Conservation (phyloP, 2,113 vertebrate genomes). For the Manacus vitellinus region DNA sequence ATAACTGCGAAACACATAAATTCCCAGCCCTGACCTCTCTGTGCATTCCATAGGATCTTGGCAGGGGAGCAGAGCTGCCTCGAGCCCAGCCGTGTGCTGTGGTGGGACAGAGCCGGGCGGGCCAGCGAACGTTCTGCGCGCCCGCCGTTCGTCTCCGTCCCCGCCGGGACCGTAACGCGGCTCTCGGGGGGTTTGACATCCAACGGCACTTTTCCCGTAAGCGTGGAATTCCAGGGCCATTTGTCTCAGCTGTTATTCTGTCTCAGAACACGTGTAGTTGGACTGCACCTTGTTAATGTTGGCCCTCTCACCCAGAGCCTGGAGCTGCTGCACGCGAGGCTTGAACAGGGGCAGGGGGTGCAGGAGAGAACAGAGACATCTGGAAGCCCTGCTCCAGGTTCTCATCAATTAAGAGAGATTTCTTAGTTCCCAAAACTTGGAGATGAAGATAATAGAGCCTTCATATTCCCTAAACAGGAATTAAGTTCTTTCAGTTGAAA, state of each 20-base stretch:
- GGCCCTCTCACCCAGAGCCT: not conserved
- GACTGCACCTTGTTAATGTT: not conserved
- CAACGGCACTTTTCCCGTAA: constrained; percentile 1
- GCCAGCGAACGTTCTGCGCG: not conserved
- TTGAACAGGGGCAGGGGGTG: not conserved
- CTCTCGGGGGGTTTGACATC: not conserved
- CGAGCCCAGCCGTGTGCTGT: not conserved
- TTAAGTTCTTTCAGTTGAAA: not conserved
- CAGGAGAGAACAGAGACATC: not conserved
- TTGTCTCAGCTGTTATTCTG: not conserved
- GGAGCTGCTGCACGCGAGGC: not conserved
- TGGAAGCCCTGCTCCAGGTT: not conserved
- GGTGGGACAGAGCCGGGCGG: not conserved
- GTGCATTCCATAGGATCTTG: constrained; percentile 53
- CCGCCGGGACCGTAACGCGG: constrained; percentile 24
- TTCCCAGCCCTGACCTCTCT: constrained; percentile 46
- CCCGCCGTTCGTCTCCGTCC: not conserved
- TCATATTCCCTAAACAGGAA: not conserved
- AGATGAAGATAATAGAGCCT: not conserved
- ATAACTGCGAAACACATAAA: constrained; percentile 58
- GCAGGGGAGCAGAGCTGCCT: not conserved
- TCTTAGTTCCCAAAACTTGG: not conserved
- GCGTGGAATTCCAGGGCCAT: not conserved
- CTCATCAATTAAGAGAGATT: not conserved
- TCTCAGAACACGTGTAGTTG: not conserved